phyloP scores from a whole-genome alignment of 2,888 invertebrate species.

The Molorchus minor region DNA sequence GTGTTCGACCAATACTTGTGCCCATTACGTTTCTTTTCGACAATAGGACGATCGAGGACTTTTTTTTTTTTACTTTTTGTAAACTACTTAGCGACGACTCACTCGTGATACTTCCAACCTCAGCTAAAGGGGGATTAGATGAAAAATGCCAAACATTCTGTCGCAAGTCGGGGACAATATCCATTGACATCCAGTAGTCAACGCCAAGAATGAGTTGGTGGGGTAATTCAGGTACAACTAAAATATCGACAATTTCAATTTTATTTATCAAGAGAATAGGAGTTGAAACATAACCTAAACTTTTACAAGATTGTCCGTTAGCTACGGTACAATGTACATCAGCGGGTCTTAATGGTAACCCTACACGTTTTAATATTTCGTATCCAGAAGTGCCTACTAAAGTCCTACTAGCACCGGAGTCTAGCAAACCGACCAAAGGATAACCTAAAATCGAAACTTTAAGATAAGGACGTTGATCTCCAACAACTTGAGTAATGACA shows the following conservation, averaged over 20 bases:
- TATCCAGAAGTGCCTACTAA: not conserved
- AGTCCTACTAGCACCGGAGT: conserved; percentile 1
- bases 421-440: conserved; percentile 1
- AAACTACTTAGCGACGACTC: no score
- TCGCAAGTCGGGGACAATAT: not conserved
- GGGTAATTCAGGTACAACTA: not conserved
- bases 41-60: no score
- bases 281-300: not conserved
- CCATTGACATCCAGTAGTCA: not conserved
- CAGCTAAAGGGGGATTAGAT: no score
- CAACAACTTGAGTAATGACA: not conserved
- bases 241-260: not conserved
- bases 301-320: not conserved
- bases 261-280: not conserved
- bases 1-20: no score
- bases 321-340: not conserved
- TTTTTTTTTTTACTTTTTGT: no score
- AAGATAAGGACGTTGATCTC: conserved; percentile 8
- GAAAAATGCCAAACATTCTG: no score
- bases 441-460: not conserved
- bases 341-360: not conserved
- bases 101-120: no score
- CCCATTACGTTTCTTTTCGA: no score
- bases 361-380: conserved; percentile 1
- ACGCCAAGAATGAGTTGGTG: not conserved